phyloP scores from a whole-genome alignment of 2,113 vertebrate genomes.

The Kryptolebias marmoratus region DNA sequence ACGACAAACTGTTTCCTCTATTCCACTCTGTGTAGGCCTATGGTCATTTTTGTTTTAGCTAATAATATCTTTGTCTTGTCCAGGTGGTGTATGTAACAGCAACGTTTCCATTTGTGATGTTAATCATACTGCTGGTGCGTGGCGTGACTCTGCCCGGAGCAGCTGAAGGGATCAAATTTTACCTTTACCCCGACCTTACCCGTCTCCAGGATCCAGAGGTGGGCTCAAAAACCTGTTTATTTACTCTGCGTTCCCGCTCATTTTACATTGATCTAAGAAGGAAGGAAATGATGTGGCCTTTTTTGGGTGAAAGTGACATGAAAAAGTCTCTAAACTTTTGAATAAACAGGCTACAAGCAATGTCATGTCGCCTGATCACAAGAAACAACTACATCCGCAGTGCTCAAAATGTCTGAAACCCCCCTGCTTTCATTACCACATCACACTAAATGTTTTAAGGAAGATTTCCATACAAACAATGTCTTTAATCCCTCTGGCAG shows the following conservation, averaged over 20 bases:
- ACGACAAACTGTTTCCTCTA: not conserved
- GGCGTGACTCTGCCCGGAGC: constrained; percentile 97
- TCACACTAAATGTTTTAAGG: not conserved
- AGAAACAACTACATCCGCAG: not conserved
- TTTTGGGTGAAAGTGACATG: too few species aligned
- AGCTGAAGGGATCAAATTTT: constrained; percentile 96
- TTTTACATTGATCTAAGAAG: too few species aligned
- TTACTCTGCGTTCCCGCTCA: too few species aligned
- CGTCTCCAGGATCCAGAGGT: constrained; percentile 95
- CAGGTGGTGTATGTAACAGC: constrained; percentile 95
- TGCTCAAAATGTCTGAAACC: not conserved
- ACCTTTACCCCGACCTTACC: constrained; percentile 93
- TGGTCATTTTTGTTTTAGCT: constrained; percentile 2
- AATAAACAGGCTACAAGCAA: too few species aligned
- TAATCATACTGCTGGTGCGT: constrained; percentile 93
- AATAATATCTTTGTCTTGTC: constrained; percentile 14
- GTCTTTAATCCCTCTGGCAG: not conserved
- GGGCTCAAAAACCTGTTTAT: constrained; percentile 29
- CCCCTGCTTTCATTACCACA: not conserved
- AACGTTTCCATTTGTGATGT: constrained; percentile 97
- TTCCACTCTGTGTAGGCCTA: not conserved
- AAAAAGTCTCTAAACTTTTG: too few species aligned
- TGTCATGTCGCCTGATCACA: not conserved
- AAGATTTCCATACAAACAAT: not conserved
- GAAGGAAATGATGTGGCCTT: not conserved